Conservation (phyloP, 2,113 vertebrate species). For the Centrocercus urophasianus region DNA sequence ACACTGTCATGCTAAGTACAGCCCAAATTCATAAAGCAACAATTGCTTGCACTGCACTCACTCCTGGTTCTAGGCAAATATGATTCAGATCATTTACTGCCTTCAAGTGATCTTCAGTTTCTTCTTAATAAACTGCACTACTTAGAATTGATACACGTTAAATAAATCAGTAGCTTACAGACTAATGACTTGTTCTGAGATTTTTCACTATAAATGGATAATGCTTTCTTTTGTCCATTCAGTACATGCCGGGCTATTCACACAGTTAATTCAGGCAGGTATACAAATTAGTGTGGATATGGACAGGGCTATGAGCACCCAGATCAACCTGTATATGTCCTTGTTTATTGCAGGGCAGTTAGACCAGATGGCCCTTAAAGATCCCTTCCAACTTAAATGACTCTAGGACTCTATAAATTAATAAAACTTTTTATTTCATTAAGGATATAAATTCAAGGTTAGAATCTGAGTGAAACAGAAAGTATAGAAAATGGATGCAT, state of each 20-base stretch:
- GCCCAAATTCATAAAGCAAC: not conserved
- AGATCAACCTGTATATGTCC: not conserved
- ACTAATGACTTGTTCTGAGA: not conserved
- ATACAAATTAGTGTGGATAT: not conserved
- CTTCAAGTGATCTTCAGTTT: not conserved
- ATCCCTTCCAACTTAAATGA: not conserved
- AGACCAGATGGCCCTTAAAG: not conserved
- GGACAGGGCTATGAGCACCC: not conserved
- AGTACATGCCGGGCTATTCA: not conserved
- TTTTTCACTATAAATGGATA: not conserved
- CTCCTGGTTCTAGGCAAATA: not conserved
- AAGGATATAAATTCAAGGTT: not conserved
- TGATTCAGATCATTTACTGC: not conserved
- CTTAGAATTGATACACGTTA: not conserved
- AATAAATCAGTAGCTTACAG: not conserved
- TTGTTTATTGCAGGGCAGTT: not conserved
- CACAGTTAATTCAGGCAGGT: not conserved
- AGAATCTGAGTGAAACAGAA: not conserved
- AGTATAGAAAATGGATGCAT: accelerated
- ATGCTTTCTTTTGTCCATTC: not conserved
- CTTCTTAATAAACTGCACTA: not conserved
- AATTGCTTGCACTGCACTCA: not conserved
- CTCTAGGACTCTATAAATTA: not conserved
- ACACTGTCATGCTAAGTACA: too few relatives aligned
- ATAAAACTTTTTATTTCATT: not conserved